Conservation (phyloP, 2,888 invertebrate genomes). For the Belgica antarctica region DNA sequence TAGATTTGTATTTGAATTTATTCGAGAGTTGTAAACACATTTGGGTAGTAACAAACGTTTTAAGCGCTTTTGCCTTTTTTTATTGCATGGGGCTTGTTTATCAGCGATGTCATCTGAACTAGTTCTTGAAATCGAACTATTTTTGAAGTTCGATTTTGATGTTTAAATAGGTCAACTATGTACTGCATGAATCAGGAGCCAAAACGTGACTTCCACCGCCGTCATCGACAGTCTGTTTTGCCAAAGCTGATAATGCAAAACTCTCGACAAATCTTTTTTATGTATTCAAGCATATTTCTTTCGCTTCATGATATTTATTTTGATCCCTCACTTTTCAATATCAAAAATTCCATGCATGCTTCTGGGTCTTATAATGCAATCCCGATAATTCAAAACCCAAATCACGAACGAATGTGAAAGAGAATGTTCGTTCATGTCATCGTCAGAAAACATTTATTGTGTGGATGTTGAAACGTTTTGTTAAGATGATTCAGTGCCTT, state of each 20-base stretch:
- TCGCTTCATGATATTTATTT: constrained; percentile 8
- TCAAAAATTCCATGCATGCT: constrained; percentile 37
- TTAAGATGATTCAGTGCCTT: constrained; percentile 5
- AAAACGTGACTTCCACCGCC: too few species aligned
- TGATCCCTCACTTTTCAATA: constrained; percentile 13
- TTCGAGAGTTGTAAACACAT: too few species aligned
- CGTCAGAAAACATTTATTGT: constrained; percentile 20
- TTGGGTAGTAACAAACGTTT: too few species aligned
- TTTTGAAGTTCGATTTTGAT: too few species aligned
- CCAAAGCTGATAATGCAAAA: neutral
- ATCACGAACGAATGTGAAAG: constrained; percentile 41
- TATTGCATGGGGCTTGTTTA: too few species aligned
- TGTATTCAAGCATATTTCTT: constrained; percentile 24
- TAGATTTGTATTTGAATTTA: too few species aligned
- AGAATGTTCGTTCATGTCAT: constrained; percentile 33
- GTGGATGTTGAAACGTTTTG: neutral
- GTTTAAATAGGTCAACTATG: too few species aligned
- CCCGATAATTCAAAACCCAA: constrained; percentile 36
- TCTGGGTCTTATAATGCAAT: constrained; percentile 33
- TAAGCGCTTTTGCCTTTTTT: too few species aligned
- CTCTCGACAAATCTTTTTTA: constrained; percentile 1
- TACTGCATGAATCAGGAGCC: too few species aligned
- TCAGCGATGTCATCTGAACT: too few species aligned
- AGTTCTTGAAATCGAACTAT: too few species aligned
- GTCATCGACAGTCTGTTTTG: too few species aligned